These are phyloP conservation scores for Drosophila elegans DNA, from an alignment of 1,140 invertebrate species.

Conservation along the genomic window DNA sequence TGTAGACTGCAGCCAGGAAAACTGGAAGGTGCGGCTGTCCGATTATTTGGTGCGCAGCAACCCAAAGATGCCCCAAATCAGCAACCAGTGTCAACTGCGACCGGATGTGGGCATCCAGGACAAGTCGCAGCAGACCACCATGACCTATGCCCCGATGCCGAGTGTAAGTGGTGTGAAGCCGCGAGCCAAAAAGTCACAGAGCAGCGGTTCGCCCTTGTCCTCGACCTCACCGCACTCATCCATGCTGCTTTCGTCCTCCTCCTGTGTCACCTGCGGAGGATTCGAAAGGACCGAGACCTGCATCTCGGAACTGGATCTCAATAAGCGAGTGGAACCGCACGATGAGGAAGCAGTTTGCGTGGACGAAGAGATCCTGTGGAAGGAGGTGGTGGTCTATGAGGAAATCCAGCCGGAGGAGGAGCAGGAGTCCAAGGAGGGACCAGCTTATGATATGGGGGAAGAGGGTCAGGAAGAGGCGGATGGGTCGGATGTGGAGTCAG, in stretches of 20 bases:
- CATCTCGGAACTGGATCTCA: slow-evolving; percentile 51
- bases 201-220: slow-evolving; percentile 31
- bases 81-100: slow-evolving; percentile 57
- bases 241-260: slow-evolving; percentile 60
- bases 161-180: slow-evolving; percentile 31
- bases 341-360: slow-evolving; percentile 51
- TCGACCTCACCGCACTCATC: slow-evolving; percentile 57
- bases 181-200: slow-evolving; percentile 24
- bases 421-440: slow-evolving; percentile 16
- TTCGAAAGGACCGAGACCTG: slow-evolving; percentile 58
- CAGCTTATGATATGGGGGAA: slow-evolving; percentile 3
- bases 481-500: slow-evolving; percentile 35
- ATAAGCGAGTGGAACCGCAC: slow-evolving; percentile 54
- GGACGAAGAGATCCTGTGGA: slow-evolving; percentile 71
- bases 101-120: slow-evolving; percentile 51
- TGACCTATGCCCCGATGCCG: slow-evolving; percentile 38
- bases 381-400: slow-evolving; percentile 68
- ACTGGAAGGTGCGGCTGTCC: slow-evolving; percentile 69
- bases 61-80: slow-evolving; percentile 52
- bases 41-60: slow-evolving; percentile 67
- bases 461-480: slow-evolving; percentile 8
- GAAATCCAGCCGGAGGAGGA: slow-evolving; percentile 81
- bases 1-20: slow-evolving; percentile 60
- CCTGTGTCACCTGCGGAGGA: slow-evolving; percentile 71
- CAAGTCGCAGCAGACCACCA: slow-evolving; percentile 54